phyloP scores from a whole-genome alignment of 2,888 invertebrate genomes.

The Hololepta plana region DNA sequence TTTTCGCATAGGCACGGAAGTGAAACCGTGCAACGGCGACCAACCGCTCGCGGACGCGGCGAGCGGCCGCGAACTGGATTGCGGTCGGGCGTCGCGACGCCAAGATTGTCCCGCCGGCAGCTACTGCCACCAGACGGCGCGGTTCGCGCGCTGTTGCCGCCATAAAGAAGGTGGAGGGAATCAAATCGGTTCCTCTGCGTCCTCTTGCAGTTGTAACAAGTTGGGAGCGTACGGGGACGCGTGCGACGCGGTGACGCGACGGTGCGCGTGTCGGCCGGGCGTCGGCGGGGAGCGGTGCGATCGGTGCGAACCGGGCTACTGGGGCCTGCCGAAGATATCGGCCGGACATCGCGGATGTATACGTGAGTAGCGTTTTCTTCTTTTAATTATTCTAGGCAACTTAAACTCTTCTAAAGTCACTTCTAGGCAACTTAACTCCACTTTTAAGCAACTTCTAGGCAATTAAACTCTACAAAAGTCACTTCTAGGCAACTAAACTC shows the following conservation, averaged over 20 bases:
- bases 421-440: no score
- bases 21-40: conserved; percentile 72
- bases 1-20: conserved; percentile 53
- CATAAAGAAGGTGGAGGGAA: no score
- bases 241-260: conserved; percentile 50
- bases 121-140: conserved; percentile 72
- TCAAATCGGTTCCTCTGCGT: no score
- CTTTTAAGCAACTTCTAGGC: no score
- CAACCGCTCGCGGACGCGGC: conserved; percentile 51
- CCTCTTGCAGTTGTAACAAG: conserved; percentile 62
- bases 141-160: conserved; percentile 72
- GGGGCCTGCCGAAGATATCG: conserved; percentile 58
- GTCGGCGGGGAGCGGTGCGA: conserved; percentile 67
- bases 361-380: conserved; percentile 35
- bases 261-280: conserved; percentile 62
- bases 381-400: conserved; percentile 1
- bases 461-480: no score
- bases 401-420: no score
- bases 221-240: conserved; percentile 48
- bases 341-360: conserved; percentile 46
- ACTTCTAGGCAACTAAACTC: no score
- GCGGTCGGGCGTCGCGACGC: conserved; percentile 60
- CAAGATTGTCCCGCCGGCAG: conserved; percentile 70
- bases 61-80: conserved; percentile 62
- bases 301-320: conserved; percentile 64